A percentile compares a stretch with the other conserved stretches of the same genome.
phyloP scores from a whole-genome alignment of 2,888 invertebrate genomes.

The Rotaria sp. region DNA sequence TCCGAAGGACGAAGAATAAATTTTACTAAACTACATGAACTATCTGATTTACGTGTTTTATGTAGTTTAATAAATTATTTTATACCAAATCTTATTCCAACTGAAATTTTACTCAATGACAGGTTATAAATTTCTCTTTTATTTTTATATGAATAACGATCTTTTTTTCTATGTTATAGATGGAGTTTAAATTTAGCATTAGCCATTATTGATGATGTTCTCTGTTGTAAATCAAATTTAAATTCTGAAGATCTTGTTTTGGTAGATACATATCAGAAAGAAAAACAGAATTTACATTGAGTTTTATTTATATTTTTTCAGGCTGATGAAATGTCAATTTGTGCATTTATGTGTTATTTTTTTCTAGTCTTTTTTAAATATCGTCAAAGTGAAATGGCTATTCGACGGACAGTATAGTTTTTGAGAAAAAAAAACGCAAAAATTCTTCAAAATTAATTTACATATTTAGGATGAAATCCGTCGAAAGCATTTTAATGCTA shows the following conservation, averaged over 20 bases:
- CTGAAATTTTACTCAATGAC: conserved; percentile 53
- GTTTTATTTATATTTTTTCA: conserved; percentile 42
- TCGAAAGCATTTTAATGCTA: neutral
- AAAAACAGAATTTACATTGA: neutral
- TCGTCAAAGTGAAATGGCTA: conserved; percentile 49
- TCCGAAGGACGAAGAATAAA: conserved; percentile 48
- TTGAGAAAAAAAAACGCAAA: neutral
- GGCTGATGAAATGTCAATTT: conserved; percentile 51
- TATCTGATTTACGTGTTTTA: conserved; percentile 52
- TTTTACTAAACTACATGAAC: conserved; percentile 49
- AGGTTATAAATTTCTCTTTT: conserved; percentile 44
- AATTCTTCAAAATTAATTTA: neutral
- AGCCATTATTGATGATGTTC: conserved; percentile 51
- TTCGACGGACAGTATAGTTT: conserved; percentile 46
- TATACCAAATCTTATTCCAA: conserved; percentile 52
- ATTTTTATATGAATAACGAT: neutral
- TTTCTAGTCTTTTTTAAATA: conserved; percentile 54
- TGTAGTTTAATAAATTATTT: conserved; percentile 53
- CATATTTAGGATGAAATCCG: neutral
- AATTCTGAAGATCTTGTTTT: conserved; percentile 52
- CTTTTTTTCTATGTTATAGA: neutral
- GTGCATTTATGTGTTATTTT: conserved; percentile 52
- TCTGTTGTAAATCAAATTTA: conserved; percentile 51
- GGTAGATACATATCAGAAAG: conserved; percentile 42
- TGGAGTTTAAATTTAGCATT: conserved; percentile 48